Evolutionary conservation across 2,888 invertebrate genomes (phyloP).

Genomic region (Aspidapion aeneum): DNA sequence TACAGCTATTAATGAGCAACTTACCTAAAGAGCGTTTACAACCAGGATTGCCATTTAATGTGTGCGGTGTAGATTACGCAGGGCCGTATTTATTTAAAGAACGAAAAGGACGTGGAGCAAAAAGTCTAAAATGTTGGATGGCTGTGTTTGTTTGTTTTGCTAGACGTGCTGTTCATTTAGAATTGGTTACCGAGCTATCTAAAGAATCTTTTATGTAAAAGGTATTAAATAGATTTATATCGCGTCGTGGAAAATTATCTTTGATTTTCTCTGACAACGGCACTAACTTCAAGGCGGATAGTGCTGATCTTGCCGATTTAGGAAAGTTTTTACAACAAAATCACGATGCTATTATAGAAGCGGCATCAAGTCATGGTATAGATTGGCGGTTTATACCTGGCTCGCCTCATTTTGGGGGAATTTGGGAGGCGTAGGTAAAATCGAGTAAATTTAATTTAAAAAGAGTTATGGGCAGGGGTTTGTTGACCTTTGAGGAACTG

Average conservation of each 20-base stretch:
- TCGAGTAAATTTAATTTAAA: conserved; percentile 7
- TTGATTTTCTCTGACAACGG: conserved; percentile 26
- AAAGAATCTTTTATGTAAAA: conserved; percentile 25
- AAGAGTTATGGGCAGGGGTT: not conserved
- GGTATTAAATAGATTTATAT: conserved; percentile 23
- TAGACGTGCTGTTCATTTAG: conserved; percentile 9
- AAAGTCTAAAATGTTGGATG: conserved; percentile 22
- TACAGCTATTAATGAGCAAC: conserved; percentile 18
- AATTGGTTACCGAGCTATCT: conserved; percentile 23
- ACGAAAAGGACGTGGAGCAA: conserved; percentile 18
- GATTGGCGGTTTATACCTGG: not conserved
- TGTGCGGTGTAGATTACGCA: conserved; percentile 25
- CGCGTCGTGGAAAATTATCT: conserved; percentile 21
- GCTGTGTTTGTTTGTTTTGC: conserved; percentile 22
- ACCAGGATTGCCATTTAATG: conserved; percentile 18
- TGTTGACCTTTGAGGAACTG: conserved; percentile 6
- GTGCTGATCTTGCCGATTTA: conserved; percentile 1
- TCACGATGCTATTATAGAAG: conserved; percentile 5
- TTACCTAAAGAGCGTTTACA: conserved; percentile 13
- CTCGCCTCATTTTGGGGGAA: conserved; percentile 9
- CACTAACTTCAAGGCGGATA: conserved; percentile 22
- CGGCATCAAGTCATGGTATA: not conserved
- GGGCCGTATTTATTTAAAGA: conserved; percentile 25
- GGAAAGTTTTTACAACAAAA: not conserved
- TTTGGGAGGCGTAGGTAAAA: conserved; percentile 8